Conservation (phyloP, 1,140 invertebrate genomes). For the Coptotermes formosanus region DNA sequence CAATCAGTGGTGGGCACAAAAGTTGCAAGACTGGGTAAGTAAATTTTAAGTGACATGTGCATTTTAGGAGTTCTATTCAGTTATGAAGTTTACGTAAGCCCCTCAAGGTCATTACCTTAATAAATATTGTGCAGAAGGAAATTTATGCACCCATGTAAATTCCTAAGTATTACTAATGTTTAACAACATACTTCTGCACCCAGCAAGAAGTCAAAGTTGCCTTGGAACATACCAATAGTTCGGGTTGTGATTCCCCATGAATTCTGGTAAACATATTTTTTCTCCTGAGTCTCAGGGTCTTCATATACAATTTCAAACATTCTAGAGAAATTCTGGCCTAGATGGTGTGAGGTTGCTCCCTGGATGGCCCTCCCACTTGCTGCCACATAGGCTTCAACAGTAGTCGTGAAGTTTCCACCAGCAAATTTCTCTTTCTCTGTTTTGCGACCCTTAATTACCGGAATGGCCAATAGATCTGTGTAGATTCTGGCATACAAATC, state of each 20-base stretch:
- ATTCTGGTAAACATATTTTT: slow-evolving; percentile 93
- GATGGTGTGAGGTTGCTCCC: slow-evolving; percentile 95
- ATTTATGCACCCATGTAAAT: no score
- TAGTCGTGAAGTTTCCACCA: slow-evolving; percentile 94
- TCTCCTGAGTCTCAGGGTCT: slow-evolving; percentile 86
- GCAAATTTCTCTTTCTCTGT: slow-evolving; percentile 99
- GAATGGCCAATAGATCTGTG: slow-evolving; percentile 89
- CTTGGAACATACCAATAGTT: slow-evolving; percentile 71
- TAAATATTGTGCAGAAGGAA: no score
- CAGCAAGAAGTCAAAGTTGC: neutral
- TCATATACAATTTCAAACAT: slow-evolving; percentile 99
- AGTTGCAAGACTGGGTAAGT: no score
- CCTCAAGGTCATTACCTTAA: no score
- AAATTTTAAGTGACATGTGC: no score
- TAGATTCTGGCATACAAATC: slow-evolving; percentile 89
- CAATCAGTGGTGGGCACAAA: no score
- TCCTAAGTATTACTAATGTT: no score
- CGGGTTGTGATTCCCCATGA: slow-evolving; percentile 98
- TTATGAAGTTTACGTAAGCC: no score
- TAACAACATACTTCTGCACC: no score
- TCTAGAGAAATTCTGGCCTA: slow-evolving; percentile 99
- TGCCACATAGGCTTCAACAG: slow-evolving; percentile 93
- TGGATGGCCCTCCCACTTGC: slow-evolving; percentile 95
- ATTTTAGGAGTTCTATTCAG: no score
- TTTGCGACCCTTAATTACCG: slow-evolving; percentile 92